Evolutionary conservation across 1,140 invertebrate genomes (phyloP).

Genomic region (Tachypleus tridentatus): DNA sequence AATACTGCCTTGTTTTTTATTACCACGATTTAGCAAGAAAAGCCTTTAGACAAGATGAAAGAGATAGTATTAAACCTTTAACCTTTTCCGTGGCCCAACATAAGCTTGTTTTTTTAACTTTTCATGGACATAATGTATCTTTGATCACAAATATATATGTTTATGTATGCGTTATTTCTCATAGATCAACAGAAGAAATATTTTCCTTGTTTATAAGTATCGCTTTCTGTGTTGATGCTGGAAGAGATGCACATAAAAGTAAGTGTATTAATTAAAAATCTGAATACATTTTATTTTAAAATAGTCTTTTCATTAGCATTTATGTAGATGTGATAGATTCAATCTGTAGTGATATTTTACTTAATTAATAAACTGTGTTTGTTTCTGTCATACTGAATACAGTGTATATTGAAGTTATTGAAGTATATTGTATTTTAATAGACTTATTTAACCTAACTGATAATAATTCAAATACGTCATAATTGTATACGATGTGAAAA

Average conservation of each 20-base stretch:
- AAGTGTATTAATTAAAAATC: constrained; percentile 21
- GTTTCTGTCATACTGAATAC: no score
- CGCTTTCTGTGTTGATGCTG: constrained; percentile 49
- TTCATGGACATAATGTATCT: background rate
- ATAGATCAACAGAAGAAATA: constrained; percentile 51
- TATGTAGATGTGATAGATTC: no score
- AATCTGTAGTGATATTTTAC: no score
- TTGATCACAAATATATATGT: background rate
- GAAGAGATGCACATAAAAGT: constrained; percentile 43
- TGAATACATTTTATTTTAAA: background rate
- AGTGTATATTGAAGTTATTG: no score
- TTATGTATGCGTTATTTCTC: constrained; percentile 17
- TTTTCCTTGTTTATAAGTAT: constrained; percentile 54
- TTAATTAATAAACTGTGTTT: no score
- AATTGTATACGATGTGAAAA: no score
- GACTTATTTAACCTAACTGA: no score
- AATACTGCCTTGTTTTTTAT: background rate
- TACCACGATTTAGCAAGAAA: background rate
- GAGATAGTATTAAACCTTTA: background rate
- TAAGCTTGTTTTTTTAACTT: background rate
- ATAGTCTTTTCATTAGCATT: no score
- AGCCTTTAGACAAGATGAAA: background rate
- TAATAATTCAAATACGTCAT: no score
- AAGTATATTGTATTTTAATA: no score
- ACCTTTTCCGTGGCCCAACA: no score